Conservation (phyloP, 2,797 vertebrate species). For the Anabas testudineus region DNA sequence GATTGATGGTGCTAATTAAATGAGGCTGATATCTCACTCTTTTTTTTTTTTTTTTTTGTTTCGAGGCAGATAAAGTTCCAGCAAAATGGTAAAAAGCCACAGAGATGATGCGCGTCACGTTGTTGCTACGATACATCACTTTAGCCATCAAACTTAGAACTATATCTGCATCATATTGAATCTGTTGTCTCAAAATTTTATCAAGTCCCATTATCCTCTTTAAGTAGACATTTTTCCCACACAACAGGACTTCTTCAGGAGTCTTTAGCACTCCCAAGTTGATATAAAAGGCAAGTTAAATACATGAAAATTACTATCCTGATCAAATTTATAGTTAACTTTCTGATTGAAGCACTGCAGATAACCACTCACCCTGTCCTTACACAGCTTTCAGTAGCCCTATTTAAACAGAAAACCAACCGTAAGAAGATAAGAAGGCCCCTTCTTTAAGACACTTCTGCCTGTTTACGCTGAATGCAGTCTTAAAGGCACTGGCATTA, state of each 20-base stretch:
- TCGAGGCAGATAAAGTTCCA: constrained; percentile 63
- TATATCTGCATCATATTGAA: constrained; percentile 15
- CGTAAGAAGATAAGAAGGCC: too few relatives aligned
- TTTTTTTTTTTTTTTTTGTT: too few relatives aligned
- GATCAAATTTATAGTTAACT: not conserved
- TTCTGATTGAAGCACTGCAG: too few relatives aligned
- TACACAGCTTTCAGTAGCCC: too few relatives aligned
- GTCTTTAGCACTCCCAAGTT: not conserved
- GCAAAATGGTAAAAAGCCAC: constrained; percentile 43
- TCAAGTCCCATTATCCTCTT: constrained; percentile 21
- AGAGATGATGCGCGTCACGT: constrained; percentile 31
- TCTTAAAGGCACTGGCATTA: too few relatives aligned
- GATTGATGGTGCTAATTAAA: constrained; percentile 75
- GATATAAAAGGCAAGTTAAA: not conserved
- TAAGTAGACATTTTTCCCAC: constrained; percentile 7
- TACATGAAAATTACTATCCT: too few relatives aligned
- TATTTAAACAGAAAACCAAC: too few relatives aligned
- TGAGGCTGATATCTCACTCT: constrained; percentile 63
- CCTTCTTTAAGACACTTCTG: too few relatives aligned
- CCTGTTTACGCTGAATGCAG: too few relatives aligned
- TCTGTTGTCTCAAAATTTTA: constrained; percentile 9
- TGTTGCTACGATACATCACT: constrained; percentile 7
- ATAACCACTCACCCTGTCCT: constrained; percentile 4
- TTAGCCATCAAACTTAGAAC: constrained; percentile 31
- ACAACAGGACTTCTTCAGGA: constrained; percentile 8